These are phyloP conservation scores for Oplegnathus fasciatus DNA, from an alignment of 2,113 vertebrate species.

Conservation along the genomic window DNA sequence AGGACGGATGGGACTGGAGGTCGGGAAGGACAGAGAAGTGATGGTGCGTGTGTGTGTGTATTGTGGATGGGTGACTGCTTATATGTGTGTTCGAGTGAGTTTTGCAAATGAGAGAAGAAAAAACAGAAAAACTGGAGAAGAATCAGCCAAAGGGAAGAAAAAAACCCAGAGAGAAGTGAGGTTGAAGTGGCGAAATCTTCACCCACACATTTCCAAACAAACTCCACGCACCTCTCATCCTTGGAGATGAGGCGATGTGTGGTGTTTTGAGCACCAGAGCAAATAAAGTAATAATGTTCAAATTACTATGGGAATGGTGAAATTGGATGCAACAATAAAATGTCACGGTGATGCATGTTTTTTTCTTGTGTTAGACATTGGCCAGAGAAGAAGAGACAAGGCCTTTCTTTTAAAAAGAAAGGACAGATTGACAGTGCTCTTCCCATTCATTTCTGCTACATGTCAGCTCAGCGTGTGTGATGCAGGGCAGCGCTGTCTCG, in stretches of 20 bases:
- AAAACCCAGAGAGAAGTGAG: not conserved
- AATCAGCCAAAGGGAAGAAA: constrained; percentile 6
- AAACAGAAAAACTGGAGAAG: not conserved
- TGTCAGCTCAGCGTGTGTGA: constrained; percentile 50
- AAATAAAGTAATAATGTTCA: not conserved
- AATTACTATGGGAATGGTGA: not conserved
- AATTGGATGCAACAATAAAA: constrained; percentile 7
- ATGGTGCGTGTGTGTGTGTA: constrained; percentile 1
- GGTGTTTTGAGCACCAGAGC: not conserved
- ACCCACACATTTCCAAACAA: constrained; percentile 15
- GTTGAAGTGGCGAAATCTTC: not conserved
- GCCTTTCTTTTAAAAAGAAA: not conserved
- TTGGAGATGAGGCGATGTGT: not conserved
- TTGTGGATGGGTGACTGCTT: constrained; percentile 6
- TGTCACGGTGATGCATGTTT: not conserved
- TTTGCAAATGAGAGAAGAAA: not conserved
- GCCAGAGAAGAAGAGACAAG: not conserved
- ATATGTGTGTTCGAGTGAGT: constrained; percentile 8
- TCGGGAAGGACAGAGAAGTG: constrained; percentile 14
- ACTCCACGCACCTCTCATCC: not conserved
- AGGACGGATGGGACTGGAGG: constrained; percentile 41
- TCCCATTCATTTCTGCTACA: constrained; percentile 38
- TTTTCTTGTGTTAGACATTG: not conserved
- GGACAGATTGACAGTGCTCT: constrained; percentile 45
- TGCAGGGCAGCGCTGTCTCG: constrained; percentile 56